Conservation (phyloP, 2,113 vertebrate genomes). For the Craseonycteris thonglongyai region DNA sequence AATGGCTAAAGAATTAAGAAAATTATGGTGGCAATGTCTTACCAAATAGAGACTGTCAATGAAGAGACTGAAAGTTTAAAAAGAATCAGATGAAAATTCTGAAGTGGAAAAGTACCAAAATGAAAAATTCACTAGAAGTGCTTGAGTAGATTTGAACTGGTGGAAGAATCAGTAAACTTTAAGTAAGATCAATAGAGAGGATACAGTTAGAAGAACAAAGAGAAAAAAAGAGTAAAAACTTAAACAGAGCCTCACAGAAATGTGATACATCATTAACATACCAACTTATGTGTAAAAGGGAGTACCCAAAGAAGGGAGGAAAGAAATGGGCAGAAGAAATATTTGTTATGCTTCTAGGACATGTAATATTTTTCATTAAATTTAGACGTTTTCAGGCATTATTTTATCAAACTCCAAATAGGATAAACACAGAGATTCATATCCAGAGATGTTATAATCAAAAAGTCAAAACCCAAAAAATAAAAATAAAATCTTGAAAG, state of each 20-base stretch:
- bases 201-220: not conserved
- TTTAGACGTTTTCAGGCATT: not conserved
- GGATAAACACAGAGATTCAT: not conserved
- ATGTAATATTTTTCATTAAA: not conserved
- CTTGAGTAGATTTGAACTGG: not conserved
- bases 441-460: not conserved
- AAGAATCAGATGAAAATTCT: not conserved
- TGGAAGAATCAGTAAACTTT: not conserved
- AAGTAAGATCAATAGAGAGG: not conserved
- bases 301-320: not conserved
- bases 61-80: not conserved
- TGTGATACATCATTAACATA: not conserved
- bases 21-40: not conserved
- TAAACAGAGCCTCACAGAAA: not conserved
- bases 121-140: not conserved
- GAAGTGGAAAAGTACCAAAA: conserved; percentile 15
- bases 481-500: not conserved
- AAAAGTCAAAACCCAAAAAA: conserved; percentile 9
- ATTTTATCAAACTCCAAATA: not conserved
- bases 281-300: not conserved
- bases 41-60: not conserved
- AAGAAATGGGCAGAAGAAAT: not conserved
- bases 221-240: not conserved
- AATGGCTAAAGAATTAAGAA: not conserved
- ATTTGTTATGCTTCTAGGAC: not conserved